Evolutionary conservation across 30 jellyfish, hydroid and myxozoan species (phyloP).

Genomic region (Pseudorhiza aurosa): DNA sequence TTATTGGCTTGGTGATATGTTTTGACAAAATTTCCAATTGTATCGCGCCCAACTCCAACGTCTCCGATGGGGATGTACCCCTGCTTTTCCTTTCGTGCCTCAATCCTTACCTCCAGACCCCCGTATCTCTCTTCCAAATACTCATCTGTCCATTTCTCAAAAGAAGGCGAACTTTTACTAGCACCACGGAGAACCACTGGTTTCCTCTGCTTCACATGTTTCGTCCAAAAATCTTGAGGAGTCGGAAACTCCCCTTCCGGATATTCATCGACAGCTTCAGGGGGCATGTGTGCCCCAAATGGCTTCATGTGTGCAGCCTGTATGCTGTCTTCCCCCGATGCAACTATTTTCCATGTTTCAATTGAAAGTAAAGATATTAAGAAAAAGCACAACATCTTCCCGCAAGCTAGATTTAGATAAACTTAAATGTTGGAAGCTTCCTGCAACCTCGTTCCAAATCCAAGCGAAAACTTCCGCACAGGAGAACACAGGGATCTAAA

Average conservation of each 20-base stretch:
- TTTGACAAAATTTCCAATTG: conserved; percentile 43
- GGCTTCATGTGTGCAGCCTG: conserved; percentile 84
- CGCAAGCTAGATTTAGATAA: no score
- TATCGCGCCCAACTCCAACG: conserved; percentile 80
- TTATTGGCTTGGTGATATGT: conserved; percentile 59
- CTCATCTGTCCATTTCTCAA: conserved; percentile 78
- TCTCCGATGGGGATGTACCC: conserved; percentile 76
- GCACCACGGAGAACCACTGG: conserved; percentile 88
- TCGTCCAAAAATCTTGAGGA: conserved; percentile 67
- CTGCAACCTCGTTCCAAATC: no score
- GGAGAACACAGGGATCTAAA: no score
- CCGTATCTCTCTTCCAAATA: conserved; percentile 59
- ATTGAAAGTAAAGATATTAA: no score
- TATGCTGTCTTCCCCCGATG: background rate
- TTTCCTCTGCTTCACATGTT: conserved; percentile 50
- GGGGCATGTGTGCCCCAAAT: conserved; percentile 78
- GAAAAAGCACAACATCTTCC: no score
- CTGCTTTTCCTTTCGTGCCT: conserved; percentile 75
- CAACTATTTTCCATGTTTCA: conserved; percentile 2
- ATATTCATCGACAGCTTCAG: conserved; percentile 75
- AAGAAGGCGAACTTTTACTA: conserved; percentile 73
- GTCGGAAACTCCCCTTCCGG: conserved; percentile 45
- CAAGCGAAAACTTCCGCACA: no score
- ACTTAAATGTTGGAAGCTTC: no score
- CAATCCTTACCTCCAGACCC: conserved; percentile 70